These are phyloP conservation scores for Perdita meconis DNA, from an alignment of 2,888 invertebrate species.

Conservation along the genomic window DNA sequence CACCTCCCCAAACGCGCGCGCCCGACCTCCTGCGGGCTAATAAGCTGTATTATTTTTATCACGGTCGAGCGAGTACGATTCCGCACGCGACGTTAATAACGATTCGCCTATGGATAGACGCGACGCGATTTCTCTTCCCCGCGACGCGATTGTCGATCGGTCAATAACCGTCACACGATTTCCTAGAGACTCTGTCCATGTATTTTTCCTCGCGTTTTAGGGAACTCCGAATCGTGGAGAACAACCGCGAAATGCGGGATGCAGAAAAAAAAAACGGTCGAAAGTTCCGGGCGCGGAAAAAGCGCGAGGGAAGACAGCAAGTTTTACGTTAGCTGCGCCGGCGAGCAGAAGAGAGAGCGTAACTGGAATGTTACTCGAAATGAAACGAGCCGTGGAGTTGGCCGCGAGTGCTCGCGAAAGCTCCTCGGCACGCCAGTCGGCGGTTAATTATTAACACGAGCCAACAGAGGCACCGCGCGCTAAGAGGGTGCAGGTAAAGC, in stretches of 20 bases:
- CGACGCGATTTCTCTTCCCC: background rate
- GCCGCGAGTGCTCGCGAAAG: slow-evolving; percentile 60
- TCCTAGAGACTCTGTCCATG: background rate
- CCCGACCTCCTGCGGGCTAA: slow-evolving; percentile 70
- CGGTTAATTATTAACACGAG: slow-evolving; percentile 79
- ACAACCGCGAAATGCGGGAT: too few relatives aligned
- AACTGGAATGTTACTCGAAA: slow-evolving; percentile 59
- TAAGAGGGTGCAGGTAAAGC: slow-evolving; percentile 62
- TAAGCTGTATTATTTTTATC: slow-evolving; percentile 79
- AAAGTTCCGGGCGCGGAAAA: background rate
- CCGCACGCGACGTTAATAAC: slow-evolving; percentile 43
- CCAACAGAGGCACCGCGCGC: slow-evolving; percentile 65
- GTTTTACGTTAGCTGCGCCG: slow-evolving; percentile 39
- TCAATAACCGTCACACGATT: background rate
- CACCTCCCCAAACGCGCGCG: slow-evolving; percentile 37
- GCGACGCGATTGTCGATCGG: background rate
- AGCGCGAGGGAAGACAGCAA: background rate
- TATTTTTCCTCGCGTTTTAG: too few relatives aligned
- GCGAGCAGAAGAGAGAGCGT: slow-evolving; percentile 50
- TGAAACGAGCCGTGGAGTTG: slow-evolving; percentile 71
- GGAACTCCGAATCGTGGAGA: too few relatives aligned
- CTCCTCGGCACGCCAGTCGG: slow-evolving; percentile 66
- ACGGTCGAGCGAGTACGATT: slow-evolving; percentile 63
- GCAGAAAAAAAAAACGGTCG: background rate
- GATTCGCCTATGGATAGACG: slow-evolving; percentile 30